phyloP scores from a whole-genome alignment of 2,113 vertebrate genomes.

The Oncorhynchus masou region DNA sequence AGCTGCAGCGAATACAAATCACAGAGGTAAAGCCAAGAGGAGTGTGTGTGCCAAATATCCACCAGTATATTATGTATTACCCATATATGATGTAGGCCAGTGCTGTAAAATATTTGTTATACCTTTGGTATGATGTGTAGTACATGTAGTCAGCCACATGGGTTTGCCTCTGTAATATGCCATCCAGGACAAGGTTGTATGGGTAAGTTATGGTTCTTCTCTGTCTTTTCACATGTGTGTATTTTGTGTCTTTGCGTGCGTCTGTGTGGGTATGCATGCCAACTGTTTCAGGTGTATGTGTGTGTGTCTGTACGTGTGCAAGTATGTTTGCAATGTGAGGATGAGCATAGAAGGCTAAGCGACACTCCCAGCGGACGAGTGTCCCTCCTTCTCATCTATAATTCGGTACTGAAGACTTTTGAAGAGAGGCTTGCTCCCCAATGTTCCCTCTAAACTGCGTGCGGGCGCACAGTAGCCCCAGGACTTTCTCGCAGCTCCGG shows the following conservation, averaged over 20 bases:
- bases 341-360: constrained; percentile 68
- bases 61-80: no score
- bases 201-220: constrained; percentile 61
- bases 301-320: no score
- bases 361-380: constrained; percentile 63
- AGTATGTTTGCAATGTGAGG: constrained; percentile 30
- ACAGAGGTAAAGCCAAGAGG: constrained; percentile 79
- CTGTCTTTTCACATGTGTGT: not conserved
- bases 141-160: not conserved
- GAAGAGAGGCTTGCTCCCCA: no score
- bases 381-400: not conserved
- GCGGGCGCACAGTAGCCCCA: no score
- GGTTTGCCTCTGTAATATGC: constrained; percentile 18
- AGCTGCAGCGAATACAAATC: constrained; percentile 91
- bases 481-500: no score
- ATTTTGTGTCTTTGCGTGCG: not conserved
- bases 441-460: no score
- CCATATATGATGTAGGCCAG: not conserved
- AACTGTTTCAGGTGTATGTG: not conserved
- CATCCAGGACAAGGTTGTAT: constrained; percentile 74
- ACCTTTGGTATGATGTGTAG: not conserved
- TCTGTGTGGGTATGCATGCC: not conserved
- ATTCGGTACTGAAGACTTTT: no score
- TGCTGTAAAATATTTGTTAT: not conserved
- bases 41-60: not conserved